These are phyloP conservation scores for Drosophila arizonae DNA, from an alignment of 1,140 invertebrate genomes.

Conservation along the genomic window DNA sequence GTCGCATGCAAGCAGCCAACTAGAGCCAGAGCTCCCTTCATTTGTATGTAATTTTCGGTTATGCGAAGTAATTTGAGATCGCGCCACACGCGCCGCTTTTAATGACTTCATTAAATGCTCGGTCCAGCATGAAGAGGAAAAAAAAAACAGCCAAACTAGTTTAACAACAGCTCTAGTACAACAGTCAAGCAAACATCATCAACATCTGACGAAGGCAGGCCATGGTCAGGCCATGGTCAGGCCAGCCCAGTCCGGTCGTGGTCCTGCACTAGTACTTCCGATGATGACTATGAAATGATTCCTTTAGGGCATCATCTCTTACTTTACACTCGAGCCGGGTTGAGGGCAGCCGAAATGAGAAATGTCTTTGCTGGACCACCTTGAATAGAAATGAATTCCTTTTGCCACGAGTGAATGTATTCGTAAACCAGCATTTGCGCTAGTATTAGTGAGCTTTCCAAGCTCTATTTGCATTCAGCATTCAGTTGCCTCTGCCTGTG, in stretches of 20 bases:
- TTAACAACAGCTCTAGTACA: conserved; percentile 32
- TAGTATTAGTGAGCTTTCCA: conserved; percentile 15
- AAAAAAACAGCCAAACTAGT: conserved; percentile 56
- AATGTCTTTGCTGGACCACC: conserved; percentile 56
- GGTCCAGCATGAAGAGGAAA: background rate
- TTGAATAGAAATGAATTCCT: conserved; percentile 26
- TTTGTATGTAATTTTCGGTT: conserved; percentile 75
- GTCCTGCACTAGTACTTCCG: conserved; percentile 56
- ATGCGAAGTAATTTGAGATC: conserved; percentile 81
- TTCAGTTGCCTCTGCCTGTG: background rate
- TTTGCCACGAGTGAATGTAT: background rate
- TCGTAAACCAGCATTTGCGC: background rate
- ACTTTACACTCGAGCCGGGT: conserved; percentile 53
- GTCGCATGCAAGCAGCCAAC: conserved; percentile 24
- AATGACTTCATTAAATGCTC: conserved; percentile 80
- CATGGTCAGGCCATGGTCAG: conserved; percentile 11
- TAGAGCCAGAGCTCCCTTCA: conserved; percentile 22
- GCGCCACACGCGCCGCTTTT: conserved; percentile 81
- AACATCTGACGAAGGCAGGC: conserved; percentile 1
- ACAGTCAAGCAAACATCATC: conserved; percentile 9
- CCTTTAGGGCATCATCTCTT: conserved; percentile 63
- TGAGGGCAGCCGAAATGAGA: conserved; percentile 34
- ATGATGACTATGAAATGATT: conserved; percentile 76
- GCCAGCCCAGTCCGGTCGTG: background rate
- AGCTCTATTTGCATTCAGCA: background rate